Percentiles rank a stretch among this genome's conserved stretches.
Conservation (phyloP, 2,888 invertebrate genomes). For the Papilio protenor region DNA sequence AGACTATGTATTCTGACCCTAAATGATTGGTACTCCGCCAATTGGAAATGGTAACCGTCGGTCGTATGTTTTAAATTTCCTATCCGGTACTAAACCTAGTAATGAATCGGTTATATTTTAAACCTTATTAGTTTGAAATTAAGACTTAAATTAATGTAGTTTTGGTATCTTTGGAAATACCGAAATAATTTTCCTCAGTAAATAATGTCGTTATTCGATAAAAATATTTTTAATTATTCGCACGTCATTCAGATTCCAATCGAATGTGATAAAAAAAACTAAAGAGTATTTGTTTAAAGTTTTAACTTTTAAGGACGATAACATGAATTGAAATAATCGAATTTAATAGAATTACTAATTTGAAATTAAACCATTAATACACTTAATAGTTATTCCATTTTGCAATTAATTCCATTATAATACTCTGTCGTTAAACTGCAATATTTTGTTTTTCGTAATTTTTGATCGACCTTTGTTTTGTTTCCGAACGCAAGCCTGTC, state of each 20-base stretch:
- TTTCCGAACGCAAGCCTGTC: slow-evolving; percentile 12
- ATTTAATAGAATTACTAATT: too few relatives aligned
- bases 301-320: background rate
- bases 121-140: background rate
- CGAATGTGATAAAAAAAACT: background rate
- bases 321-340: background rate
- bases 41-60: slow-evolving; percentile 32
- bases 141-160: background rate
- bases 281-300: background rate
- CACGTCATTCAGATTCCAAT: background rate
- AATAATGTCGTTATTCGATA: background rate
- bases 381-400: too few relatives aligned
- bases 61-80: slow-evolving; percentile 18
- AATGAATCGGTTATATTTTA: background rate
- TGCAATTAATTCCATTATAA: background rate
- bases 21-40: slow-evolving; percentile 40
- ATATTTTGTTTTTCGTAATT: background rate
- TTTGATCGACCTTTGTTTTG: slow-evolving; percentile 3
- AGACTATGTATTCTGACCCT: slow-evolving; percentile 29
- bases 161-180: background rate
- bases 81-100: slow-evolving; percentile 28
- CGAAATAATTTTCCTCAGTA: background rate
- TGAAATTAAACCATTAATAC: too few relatives aligned
- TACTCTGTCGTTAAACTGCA: background rate
- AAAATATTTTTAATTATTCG: background rate